A percentile compares a stretch with the other conserved stretches of the same genome.
Conservation (phyloP, 2,113 vertebrate genomes). For the Alethe castanea region DNA sequence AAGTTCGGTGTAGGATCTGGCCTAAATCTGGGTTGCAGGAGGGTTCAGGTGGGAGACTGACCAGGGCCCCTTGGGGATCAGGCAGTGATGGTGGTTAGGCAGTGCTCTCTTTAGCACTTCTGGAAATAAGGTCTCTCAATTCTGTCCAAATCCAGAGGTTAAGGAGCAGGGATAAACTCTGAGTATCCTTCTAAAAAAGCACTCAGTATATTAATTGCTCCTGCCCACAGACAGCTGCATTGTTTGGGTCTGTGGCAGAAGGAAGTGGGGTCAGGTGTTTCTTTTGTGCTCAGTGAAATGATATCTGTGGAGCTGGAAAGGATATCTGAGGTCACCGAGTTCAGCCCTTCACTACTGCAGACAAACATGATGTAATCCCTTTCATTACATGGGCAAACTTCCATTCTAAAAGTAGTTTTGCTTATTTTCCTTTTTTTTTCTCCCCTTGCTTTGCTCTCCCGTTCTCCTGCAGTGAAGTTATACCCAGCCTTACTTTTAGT, state of each 20-base stretch:
- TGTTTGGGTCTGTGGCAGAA: not conserved
- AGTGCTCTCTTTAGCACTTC: not conserved
- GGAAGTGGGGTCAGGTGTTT: not conserved
- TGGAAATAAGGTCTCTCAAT: not conserved
- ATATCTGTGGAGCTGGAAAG: slow-evolving; percentile 5
- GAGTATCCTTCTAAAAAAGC: not conserved
- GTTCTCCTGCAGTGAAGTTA: not conserved
- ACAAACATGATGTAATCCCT: slow-evolving; percentile 36
- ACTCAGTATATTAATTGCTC: not conserved
- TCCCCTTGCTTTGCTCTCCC: not conserved
- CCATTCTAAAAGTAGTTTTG: slow-evolving; percentile 20
- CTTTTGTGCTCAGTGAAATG: slow-evolving; percentile 35
- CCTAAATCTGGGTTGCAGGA: not conserved
- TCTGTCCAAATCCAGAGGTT: not conserved
- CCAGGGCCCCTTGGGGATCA: not conserved
- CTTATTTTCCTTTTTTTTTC: not conserved
- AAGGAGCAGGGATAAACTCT: not conserved
- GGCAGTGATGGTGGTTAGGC: not conserved
- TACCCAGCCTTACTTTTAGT: not conserved
- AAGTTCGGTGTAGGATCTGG: not conserved
- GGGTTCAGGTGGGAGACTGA: not conserved
- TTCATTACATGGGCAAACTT: slow-evolving; percentile 21
- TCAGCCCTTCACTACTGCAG: slow-evolving; percentile 17
- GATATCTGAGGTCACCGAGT: slow-evolving; percentile 10
- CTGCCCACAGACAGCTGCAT: not conserved